phyloP scores from a whole-genome alignment of 1,140 invertebrate species.

The Drosophila nebulosa region DNA sequence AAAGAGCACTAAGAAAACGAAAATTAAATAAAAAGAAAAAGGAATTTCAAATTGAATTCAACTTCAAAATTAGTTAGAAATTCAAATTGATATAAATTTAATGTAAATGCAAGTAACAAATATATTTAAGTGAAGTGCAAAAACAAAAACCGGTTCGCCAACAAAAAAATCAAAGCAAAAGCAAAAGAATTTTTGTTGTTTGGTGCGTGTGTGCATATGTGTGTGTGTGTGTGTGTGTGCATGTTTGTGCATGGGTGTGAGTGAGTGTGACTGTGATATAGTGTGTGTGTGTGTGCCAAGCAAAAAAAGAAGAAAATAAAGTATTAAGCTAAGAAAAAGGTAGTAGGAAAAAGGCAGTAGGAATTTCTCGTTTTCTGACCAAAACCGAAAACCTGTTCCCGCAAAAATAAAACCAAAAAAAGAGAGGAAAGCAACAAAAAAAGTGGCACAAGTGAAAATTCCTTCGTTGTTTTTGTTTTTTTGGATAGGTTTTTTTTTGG shows the following conservation, averaged over 20 bases:
- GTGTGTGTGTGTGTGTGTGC: constrained; percentile 15
- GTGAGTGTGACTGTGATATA: constrained; percentile 32
- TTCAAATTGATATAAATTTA: constrained; percentile 1
- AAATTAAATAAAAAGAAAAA: neutral
- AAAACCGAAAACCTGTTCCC: constrained; percentile 38
- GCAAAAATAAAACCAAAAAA: constrained; percentile 20
- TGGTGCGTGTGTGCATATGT: constrained; percentile 19
- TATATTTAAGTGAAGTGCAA: constrained; percentile 61
- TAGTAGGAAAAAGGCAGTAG: constrained; percentile 56
- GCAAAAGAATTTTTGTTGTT: constrained; percentile 74
- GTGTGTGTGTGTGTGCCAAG: constrained; percentile 31
- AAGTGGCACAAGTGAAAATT: constrained; percentile 79
- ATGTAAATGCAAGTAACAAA: constrained; percentile 12
- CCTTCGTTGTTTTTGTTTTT: constrained; percentile 38
- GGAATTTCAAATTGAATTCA: neutral
- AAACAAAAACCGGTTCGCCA: constrained; percentile 74
- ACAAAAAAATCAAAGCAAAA: constrained; percentile 48
- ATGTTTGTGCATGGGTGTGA: constrained; percentile 37
- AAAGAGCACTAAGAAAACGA: neutral
- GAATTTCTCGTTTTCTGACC: constrained; percentile 49
- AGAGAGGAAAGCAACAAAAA: constrained; percentile 11
- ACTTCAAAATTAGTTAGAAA: constrained; percentile 12
- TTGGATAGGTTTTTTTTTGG: constrained; percentile 17
- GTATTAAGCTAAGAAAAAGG: constrained; percentile 38
- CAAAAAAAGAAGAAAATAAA: constrained; percentile 19